Evolutionary conservation across 2,113 vertebrate species (phyloP).

Genomic region (Semicossyphus pulcher): DNA sequence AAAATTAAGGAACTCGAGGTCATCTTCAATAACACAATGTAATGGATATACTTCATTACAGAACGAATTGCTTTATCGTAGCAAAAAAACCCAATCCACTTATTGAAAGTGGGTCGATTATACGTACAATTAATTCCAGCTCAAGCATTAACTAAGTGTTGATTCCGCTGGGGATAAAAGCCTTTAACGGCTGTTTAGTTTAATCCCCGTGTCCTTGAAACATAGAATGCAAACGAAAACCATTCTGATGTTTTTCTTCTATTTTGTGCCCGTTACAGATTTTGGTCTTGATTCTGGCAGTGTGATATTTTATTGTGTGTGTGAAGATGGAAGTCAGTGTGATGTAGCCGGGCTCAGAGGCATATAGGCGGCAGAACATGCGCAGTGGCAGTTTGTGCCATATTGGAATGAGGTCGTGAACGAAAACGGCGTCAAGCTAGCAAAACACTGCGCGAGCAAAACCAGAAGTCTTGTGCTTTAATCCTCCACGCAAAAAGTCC

Average conservation of each 20-base stretch:
- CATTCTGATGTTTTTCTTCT: neutral
- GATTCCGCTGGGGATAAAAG: conserved; percentile 57
- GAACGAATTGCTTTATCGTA: conserved; percentile 5
- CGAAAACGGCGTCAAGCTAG: conserved; percentile 74
- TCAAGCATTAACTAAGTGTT: conserved; percentile 70
- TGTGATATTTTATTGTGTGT: conserved; percentile 71
- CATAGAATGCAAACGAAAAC: neutral
- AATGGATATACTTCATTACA: neutral
- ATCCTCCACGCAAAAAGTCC: neutral
- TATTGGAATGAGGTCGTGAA: conserved; percentile 95
- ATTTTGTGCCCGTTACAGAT: conserved; percentile 20
- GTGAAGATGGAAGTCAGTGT: conserved; percentile 80
- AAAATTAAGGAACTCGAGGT: conserved; percentile 49
- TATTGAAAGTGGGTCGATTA: conserved; percentile 72
- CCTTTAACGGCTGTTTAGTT: neutral
- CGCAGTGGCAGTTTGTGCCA: conserved; percentile 90
- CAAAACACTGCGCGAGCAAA: fast-evolving
- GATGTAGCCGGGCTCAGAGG: conserved; percentile 79
- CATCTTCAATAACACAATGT: conserved; percentile 29
- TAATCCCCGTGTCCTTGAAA: neutral
- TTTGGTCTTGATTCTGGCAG: conserved; percentile 30
- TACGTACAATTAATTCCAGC: conserved; percentile 58
- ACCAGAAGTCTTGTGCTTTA: conserved; percentile 38
- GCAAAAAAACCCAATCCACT: conserved; percentile 32
- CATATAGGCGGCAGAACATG: conserved; percentile 85